phyloP scores from a whole-genome alignment of 2,888 invertebrate genomes.

The Cinara cedri region DNA sequence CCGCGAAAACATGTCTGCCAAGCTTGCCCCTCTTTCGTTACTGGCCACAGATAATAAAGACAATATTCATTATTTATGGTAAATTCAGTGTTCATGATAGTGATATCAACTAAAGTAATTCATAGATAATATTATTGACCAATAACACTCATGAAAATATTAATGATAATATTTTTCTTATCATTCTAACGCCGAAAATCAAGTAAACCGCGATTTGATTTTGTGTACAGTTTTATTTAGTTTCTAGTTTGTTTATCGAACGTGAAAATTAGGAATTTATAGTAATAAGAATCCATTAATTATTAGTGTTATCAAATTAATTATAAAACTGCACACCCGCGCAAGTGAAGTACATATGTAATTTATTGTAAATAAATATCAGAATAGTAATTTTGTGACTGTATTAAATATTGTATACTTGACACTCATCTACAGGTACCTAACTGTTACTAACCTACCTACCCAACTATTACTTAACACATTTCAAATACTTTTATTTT shows the following conservation, averaged over 20 bases:
- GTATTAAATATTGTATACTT: not conserved
- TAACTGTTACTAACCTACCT: not conserved
- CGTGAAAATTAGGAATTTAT: too few relatives aligned
- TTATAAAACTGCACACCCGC: not conserved
- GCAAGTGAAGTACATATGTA: not conserved
- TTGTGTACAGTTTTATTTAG: not conserved
- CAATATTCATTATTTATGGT: too few relatives aligned
- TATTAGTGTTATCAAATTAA: not conserved
- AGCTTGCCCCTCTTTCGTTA: too few relatives aligned
- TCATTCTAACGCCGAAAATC: slow-evolving; percentile 10
- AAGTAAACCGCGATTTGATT: slow-evolving; percentile 48
- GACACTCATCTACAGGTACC: too few relatives aligned
- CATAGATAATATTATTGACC: too few relatives aligned
- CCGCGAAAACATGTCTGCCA: too few relatives aligned
- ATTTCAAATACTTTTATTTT: slow-evolving; percentile 8
- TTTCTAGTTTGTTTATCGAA: too few relatives aligned
- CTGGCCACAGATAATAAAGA: too few relatives aligned
- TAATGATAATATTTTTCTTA: slow-evolving; percentile 15
- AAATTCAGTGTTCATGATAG: too few relatives aligned
- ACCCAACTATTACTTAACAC: not conserved
- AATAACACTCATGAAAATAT: too few relatives aligned
- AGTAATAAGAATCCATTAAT: not conserved
- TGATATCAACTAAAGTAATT: too few relatives aligned
- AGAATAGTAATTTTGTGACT: not conserved
- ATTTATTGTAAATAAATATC: not conserved